These are phyloP conservation scores for Sebastes glaucus DNA, from an alignment of 2,797 vertebrate genomes.

Conservation along the genomic window DNA sequence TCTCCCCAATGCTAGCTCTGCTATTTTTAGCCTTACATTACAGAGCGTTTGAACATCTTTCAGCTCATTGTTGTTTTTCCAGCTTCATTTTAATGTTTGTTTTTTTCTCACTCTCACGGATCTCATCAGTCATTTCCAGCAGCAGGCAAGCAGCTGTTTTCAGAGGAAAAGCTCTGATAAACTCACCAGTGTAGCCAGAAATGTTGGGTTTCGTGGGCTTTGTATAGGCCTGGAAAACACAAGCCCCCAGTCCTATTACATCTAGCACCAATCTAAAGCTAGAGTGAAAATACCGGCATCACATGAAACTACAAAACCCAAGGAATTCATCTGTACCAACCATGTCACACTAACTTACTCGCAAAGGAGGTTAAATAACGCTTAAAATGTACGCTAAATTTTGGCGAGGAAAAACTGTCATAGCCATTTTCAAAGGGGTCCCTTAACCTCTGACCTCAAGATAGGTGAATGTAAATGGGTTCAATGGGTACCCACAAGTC, in stretches of 20 bases:
- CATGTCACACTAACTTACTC: too few species aligned
- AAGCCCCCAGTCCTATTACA: neutral
- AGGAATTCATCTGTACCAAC: too few species aligned
- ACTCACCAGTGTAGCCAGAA: neutral
- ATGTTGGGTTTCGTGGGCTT: neutral
- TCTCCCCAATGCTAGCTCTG: neutral
- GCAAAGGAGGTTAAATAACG: too few species aligned
- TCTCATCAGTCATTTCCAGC: neutral
- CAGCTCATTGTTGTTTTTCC: neutral
- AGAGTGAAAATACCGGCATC: too few species aligned
- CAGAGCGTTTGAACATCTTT: neutral
- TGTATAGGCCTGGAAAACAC: neutral
- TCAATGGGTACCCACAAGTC: too few species aligned
- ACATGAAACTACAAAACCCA: too few species aligned
- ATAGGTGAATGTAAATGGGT: too few species aligned
- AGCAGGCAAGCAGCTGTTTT: neutral
- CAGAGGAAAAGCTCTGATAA: neutral
- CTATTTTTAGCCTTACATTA: neutral
- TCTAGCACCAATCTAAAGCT: neutral
- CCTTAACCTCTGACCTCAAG: too few species aligned
- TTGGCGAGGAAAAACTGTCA: too few species aligned
- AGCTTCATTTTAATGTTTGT: too few species aligned
- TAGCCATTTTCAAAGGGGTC: too few species aligned
- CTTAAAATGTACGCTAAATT: accelerated
- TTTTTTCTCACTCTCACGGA: neutral